These are phyloP conservation scores for Hemaris fuciformis DNA, from an alignment of 2,888 invertebrate species.

Conservation along the genomic window DNA sequence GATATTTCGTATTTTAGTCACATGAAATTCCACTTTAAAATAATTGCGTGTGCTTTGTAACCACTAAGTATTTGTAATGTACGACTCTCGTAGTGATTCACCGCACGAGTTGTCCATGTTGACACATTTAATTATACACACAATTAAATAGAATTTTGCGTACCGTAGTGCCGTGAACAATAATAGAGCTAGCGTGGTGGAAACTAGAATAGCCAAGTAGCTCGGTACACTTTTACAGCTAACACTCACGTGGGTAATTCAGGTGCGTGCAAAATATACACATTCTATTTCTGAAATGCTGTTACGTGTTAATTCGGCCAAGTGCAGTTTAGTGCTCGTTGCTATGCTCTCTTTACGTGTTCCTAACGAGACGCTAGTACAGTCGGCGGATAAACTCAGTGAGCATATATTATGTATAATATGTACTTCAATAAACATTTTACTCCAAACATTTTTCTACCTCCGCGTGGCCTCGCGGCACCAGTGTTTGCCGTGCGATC, in stretches of 20 bases:
- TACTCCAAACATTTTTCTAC: no score
- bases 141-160: neutral
- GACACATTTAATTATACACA: neutral
- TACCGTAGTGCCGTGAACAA: neutral
- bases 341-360: neutral
- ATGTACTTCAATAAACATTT: no score
- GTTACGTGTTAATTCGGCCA: constrained; percentile 8
- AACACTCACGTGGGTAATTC: neutral
- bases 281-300: neutral
- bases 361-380: no score
- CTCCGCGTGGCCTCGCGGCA: no score
- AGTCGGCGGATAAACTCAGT: no score
- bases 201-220: neutral
- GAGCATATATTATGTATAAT: no score
- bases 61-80: neutral
- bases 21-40: no score
- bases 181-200: neutral
- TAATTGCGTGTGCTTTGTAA: no score
- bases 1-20: no score
- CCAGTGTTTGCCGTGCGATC: no score
- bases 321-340: neutral
- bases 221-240: neutral
- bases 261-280: neutral
- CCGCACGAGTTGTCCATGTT: neutral
- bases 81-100: neutral